Evolutionary conservation across 2,113 vertebrate species (phyloP).

Genomic region (Crotalus tigris): DNA sequence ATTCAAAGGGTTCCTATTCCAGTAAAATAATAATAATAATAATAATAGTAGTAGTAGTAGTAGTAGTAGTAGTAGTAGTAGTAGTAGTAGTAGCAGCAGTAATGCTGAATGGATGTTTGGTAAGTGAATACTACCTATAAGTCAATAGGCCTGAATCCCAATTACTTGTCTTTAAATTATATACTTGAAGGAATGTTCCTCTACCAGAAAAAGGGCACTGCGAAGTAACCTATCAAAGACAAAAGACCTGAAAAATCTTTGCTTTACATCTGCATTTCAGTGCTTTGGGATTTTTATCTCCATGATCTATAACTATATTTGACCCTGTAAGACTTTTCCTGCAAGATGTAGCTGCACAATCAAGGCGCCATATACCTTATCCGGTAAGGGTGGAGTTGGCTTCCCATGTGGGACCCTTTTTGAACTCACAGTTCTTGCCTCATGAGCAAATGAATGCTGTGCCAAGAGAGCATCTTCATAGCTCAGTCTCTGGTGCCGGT

Average conservation of each 20-base stretch:
- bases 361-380: no score
- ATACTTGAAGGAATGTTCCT: background rate
- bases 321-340: background rate
- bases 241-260: no score
- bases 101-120: background rate
- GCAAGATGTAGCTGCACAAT: background rate
- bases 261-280: no score
- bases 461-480: background rate
- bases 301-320: no score
- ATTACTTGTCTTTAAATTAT: background rate
- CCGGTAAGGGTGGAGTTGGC: no score
- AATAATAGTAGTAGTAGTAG: no score
- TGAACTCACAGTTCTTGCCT: background rate
- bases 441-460: background rate
- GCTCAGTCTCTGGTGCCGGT: no score
- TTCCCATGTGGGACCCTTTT: background rate
- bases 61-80: no score
- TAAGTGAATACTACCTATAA: background rate
- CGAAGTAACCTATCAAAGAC: no score
- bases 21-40: background rate
- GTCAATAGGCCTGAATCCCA: background rate
- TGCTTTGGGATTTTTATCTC: no score
- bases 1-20: background rate
- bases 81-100: no score
- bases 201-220: no score